Evolutionary conservation across 1,140 invertebrate species (phyloP).

Genomic region (Trachymyrmex septentrionalis): DNA sequence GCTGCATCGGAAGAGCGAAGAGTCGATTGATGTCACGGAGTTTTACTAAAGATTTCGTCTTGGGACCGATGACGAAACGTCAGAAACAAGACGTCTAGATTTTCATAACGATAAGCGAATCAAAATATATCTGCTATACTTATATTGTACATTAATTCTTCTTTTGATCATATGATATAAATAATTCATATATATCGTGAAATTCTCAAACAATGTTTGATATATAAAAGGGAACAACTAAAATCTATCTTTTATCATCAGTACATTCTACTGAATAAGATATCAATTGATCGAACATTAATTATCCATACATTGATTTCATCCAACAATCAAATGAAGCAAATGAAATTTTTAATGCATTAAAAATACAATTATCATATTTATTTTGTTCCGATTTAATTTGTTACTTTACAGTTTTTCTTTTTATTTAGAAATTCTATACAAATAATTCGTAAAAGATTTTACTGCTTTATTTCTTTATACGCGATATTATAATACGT

Average conservation of each 20-base stretch:
- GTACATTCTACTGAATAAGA: not conserved
- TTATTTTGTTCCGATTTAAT: constrained; percentile 12
- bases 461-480: not conserved
- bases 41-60: constrained; percentile 27
- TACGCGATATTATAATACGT: not conserved
- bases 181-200: not conserved
- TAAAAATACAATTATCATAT: not conserved
- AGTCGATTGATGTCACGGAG: constrained; percentile 25
- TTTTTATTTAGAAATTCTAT: not conserved
- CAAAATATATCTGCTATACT: not conserved
- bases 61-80: not conserved
- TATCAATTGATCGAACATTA: not conserved
- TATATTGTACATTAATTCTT: not conserved
- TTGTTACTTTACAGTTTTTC: not conserved
- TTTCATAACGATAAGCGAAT: not conserved
- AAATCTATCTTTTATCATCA: not conserved
- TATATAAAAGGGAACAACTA: not conserved
- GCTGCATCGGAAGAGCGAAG: constrained; percentile 18
- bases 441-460: not conserved
- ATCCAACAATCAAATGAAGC: not conserved
- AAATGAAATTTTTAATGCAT: not conserved
- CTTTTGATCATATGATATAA: not conserved
- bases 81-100: not conserved
- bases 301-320: not conserved
- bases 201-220: not conserved